Conservation (phyloP, 2,113 vertebrate genomes). For the Emydura subglobosa region DNA sequence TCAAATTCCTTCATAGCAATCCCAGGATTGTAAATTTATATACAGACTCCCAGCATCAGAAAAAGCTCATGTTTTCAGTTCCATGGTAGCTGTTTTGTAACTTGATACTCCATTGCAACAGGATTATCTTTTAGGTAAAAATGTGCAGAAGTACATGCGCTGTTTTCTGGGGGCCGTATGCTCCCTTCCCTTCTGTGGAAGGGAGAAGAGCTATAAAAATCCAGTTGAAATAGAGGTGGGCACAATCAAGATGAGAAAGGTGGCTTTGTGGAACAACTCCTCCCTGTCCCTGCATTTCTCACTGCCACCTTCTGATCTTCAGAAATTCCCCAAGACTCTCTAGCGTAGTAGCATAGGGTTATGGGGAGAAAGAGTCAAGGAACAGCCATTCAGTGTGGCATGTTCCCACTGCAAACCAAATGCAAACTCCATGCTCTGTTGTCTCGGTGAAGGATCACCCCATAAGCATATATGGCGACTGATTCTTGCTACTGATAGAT, state of each 20-base stretch:
- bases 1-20: neutral
- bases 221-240: neutral
- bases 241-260: neutral
- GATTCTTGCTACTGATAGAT: neutral
- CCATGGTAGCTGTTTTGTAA: neutral
- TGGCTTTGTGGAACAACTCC: neutral
- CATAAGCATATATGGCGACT: neutral
- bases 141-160: neutral
- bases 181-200: neutral
- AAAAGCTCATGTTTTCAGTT: neutral
- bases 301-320: neutral
- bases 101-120: neutral
- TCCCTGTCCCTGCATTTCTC: neutral
- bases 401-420: neutral
- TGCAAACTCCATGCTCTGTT: neutral
- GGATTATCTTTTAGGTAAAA: neutral
- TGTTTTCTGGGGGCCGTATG: neutral
- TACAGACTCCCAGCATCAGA: rapidly evolving
- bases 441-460: neutral
- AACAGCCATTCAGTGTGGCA: neutral
- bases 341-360: neutral
- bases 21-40: neutral
- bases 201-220: neutral
- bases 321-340: neutral
- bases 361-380: neutral